These are phyloP conservation scores for Emydura subglobosa DNA, from an alignment of 2,113 vertebrate genomes.

Conservation along the genomic window DNA sequence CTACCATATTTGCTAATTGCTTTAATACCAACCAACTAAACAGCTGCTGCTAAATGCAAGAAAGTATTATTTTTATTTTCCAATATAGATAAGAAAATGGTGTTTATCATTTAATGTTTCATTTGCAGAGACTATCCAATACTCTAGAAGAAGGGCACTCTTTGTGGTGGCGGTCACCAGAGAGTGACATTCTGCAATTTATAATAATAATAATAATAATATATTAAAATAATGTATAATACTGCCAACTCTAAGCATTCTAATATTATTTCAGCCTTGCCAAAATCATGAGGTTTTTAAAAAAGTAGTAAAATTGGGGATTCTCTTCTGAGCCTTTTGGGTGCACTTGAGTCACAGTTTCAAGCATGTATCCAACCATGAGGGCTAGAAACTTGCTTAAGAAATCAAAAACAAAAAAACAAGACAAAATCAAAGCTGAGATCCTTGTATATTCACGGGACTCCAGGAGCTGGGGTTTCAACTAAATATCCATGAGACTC, in stretches of 20 bases:
- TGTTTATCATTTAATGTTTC: conserved; percentile 7
- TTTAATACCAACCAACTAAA: conserved; percentile 41
- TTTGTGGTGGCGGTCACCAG: not conserved
- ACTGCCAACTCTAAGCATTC: not conserved
- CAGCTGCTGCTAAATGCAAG: conserved; percentile 50
- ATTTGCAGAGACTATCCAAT: not conserved
- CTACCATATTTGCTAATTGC: conserved; percentile 56
- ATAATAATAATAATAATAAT: not conserved
- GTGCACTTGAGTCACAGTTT: not conserved
- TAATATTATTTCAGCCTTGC: not conserved
- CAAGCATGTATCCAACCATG: not conserved
- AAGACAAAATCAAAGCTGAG: not conserved
- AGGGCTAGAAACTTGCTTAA: not conserved
- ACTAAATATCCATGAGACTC: conserved; percentile 9
- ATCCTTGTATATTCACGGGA: not conserved
- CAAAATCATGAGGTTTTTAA: not conserved
- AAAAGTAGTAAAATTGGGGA: not conserved
- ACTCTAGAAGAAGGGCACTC: conserved; percentile 32
- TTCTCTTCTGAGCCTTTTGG: not conserved
- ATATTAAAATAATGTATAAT: not conserved
- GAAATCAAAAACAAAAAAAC: no score
- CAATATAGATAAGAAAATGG: conserved; percentile 4
- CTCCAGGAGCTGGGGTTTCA: not conserved
- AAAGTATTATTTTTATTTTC: conserved; percentile 40
- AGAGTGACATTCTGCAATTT: not conserved